phyloP scores from a whole-genome alignment of 2,113 vertebrate species.

The Grallaria varia region DNA sequence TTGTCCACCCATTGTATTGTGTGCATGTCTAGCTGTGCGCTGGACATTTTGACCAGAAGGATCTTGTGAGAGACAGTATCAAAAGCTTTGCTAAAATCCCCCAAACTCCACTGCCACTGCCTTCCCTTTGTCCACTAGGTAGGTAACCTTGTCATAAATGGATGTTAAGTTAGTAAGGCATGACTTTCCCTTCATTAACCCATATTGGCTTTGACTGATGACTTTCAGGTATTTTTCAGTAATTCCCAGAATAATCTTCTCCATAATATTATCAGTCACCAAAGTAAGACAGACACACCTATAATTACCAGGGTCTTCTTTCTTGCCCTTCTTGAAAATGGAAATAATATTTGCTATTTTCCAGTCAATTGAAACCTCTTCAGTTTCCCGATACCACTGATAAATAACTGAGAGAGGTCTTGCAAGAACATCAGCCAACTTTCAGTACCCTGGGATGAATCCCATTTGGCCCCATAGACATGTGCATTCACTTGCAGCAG shows the following conservation, averaged over 20 bases:
- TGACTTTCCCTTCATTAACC: background rate
- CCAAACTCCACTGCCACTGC: too few relatives aligned
- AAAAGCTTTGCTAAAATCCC: background rate
- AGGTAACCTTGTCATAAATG: background rate
- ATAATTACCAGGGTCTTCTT: background rate
- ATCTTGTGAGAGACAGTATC: background rate
- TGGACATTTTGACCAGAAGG: too few relatives aligned
- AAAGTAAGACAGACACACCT: background rate
- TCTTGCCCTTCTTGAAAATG: background rate
- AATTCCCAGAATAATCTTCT: background rate
- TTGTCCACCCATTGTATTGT: too few relatives aligned
- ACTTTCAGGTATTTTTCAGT: background rate
- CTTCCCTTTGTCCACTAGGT: too few relatives aligned
- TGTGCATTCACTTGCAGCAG: too few relatives aligned
- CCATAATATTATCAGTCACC: too few relatives aligned
- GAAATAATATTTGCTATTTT: background rate
- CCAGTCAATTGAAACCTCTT: background rate
- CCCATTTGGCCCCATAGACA: too few relatives aligned
- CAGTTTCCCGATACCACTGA: background rate
- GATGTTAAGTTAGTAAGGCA: background rate
- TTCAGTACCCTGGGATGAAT: background rate
- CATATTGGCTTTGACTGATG: background rate
- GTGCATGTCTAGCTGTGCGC: too few relatives aligned
- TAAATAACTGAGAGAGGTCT: background rate
- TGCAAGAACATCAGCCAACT: background rate